Conservation (phyloP, 2,113 vertebrate genomes). For the Brachypteracias leptosomus region DNA sequence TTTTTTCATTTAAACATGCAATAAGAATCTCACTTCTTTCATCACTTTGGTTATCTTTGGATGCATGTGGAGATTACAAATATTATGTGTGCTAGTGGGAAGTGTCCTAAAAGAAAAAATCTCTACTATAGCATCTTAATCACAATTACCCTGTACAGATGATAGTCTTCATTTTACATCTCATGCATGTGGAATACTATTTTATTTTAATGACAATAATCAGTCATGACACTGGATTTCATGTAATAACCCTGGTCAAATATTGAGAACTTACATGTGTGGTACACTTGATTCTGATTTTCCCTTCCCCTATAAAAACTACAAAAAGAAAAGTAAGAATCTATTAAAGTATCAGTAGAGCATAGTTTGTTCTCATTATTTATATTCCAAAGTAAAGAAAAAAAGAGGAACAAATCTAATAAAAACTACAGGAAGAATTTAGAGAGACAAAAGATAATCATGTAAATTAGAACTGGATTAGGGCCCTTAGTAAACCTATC, state of each 20-base stretch:
- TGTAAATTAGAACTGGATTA: conserved; percentile 52
- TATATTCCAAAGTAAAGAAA: conserved; percentile 13
- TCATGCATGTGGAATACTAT: not conserved
- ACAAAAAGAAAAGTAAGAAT: conserved; percentile 17
- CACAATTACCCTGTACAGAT: not conserved
- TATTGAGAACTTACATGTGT: not conserved
- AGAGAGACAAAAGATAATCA: conserved; percentile 45
- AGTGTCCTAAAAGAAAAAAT: not conserved
- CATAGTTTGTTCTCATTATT: not conserved
- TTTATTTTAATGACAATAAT: not conserved
- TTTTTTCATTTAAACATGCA: not conserved
- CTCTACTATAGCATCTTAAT: not conserved
- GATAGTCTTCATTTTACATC: not conserved
- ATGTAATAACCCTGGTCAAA: not conserved
- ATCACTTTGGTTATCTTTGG: not conserved
- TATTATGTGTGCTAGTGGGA: not conserved
- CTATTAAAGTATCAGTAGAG: not conserved
- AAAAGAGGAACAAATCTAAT: conserved; percentile 16
- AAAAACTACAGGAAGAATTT: conserved; percentile 48
- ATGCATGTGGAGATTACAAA: not conserved
- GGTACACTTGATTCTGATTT: not conserved
- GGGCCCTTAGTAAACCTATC: conserved; percentile 48
- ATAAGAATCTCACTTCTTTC: not conserved
- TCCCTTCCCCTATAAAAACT: not conserved
- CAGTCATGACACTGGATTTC: not conserved